phyloP scores from a whole-genome alignment of 1,140 invertebrate species.

The Polypedilum pembai region DNA sequence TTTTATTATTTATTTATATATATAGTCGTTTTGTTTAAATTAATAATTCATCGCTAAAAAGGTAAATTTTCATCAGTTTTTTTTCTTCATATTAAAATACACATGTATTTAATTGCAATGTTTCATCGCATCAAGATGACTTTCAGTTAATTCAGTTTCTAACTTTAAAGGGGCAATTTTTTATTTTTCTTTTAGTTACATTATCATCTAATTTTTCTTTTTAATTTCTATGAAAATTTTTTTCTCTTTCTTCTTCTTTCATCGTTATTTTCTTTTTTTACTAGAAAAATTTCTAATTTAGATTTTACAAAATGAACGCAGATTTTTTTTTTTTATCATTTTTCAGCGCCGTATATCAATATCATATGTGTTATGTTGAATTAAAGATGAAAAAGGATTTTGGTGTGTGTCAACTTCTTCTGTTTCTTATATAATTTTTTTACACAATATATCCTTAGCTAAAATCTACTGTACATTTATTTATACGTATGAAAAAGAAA shows the following conservation, averaged over 20 bases:
- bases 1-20: background rate
- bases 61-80: conserved; percentile 3
- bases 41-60: conserved; percentile 13
- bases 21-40: background rate
- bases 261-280: background rate
- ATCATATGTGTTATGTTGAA: background rate
- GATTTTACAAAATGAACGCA: background rate
- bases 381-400: background rate
- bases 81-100: background rate
- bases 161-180: background rate
- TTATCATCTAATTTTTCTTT: background rate
- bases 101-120: conserved; percentile 14
- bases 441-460: background rate
- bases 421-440: background rate
- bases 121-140: background rate
- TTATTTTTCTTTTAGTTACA: background rate
- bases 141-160: background rate
- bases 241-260: background rate
- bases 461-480: background rate
- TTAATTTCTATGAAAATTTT: background rate
- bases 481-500: background rate
- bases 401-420: background rate
- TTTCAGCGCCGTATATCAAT: conserved; percentile 11
- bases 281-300: background rate
- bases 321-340: background rate